Percentiles rank a stretch among this genome's conserved stretches.
These are phyloP conservation scores for Ivindomyrus marchei DNA, from an alignment of 2,113 vertebrate species.

Conservation along the genomic window DNA sequence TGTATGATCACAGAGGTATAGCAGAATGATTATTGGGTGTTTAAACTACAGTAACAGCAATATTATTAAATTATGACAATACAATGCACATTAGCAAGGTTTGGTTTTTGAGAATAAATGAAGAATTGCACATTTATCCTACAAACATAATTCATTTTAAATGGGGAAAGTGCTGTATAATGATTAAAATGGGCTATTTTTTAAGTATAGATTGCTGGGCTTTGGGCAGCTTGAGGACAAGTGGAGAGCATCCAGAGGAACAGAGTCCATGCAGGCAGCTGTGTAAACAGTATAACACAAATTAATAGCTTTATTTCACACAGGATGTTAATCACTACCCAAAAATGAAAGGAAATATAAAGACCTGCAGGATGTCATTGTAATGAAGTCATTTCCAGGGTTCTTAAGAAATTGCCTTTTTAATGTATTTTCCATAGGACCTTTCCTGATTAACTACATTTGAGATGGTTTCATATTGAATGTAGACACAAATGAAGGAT, in stretches of 20 bases:
- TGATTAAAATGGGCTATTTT: not conserved
- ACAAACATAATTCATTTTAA: not conserved
- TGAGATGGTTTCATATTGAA: not conserved
- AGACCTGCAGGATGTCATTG: conserved; percentile 2
- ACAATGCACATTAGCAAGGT: not conserved
- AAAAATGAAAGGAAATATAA: conserved; percentile 36
- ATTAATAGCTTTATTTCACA: conserved; percentile 55
- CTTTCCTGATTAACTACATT: not conserved
- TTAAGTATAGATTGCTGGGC: not conserved
- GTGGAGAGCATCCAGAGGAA: not conserved
- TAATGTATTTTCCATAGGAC: not conserved
- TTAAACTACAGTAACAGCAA: not conserved
- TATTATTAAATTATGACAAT: conserved; percentile 1
- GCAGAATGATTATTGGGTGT: not conserved
- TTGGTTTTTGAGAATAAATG: not conserved
- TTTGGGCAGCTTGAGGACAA: not conserved
- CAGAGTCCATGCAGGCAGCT: conserved; percentile 33
- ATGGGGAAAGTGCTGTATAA: not conserved
- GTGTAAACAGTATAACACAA: conserved; percentile 63
- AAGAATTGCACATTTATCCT: not conserved
- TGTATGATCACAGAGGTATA: not conserved
- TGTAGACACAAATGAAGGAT: not conserved
- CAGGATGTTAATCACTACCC: conserved; percentile 59
- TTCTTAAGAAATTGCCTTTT: not conserved
- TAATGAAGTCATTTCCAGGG: not conserved